phyloP scores from a whole-genome alignment of 2,888 invertebrate genomes.

The Sminthurides aquaticus region DNA sequence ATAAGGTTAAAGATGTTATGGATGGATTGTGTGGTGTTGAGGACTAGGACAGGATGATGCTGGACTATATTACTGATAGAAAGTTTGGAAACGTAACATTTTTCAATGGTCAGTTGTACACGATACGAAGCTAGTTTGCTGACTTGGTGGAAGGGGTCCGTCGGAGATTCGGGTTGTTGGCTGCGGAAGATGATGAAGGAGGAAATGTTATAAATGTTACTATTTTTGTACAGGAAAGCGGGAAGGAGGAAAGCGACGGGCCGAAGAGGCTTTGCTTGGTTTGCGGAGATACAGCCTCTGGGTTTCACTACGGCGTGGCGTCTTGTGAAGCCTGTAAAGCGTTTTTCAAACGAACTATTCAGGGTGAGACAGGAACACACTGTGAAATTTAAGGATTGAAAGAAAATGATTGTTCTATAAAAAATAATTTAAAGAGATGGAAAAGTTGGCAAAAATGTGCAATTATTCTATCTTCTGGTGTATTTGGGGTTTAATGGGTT shows the following conservation, averaged over 20 bases:
- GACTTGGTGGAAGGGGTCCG: too few relatives aligned
- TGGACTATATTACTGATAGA: too few relatives aligned
- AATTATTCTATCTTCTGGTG: not conserved
- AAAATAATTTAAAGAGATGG: not conserved
- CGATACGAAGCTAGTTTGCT: too few relatives aligned
- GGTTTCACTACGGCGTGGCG: conserved; percentile 94
- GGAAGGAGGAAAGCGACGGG: conserved; percentile 58
- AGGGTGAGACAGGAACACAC: conserved; percentile 56
- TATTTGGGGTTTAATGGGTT: not conserved
- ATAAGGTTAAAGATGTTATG: too few relatives aligned
- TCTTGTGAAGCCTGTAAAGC: conserved; percentile 98
- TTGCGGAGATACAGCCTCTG: conserved; percentile 91
- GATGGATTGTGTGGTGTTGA: too few relatives aligned
- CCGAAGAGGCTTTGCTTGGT: conserved; percentile 84
- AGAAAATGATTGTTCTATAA: not conserved
- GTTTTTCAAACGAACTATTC: conserved; percentile 95
- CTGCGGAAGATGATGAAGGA: not conserved
- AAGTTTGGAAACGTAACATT: too few relatives aligned
- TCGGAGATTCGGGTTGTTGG: too few relatives aligned
- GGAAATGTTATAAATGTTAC: conserved; percentile 2
- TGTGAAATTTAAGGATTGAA: not conserved
- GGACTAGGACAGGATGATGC: too few relatives aligned
- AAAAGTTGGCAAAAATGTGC: not conserved
- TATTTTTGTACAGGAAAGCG: conserved; percentile 50
- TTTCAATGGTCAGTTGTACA: too few relatives aligned